These are phyloP conservation scores for Molossus molossus DNA, from an alignment of 2,797 vertebrate genomes.

Conservation along the genomic window DNA sequence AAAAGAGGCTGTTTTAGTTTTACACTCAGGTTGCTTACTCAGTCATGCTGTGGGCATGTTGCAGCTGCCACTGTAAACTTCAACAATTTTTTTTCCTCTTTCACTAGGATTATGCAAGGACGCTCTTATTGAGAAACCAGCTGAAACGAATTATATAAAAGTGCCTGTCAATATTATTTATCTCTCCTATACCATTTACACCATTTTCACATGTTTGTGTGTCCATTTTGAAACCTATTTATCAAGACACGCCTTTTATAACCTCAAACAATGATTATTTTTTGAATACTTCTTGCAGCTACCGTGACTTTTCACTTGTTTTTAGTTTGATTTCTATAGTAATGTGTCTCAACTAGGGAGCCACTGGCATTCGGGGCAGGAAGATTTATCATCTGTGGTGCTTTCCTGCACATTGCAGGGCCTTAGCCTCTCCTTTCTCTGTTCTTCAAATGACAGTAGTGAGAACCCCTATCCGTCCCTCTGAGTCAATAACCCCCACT, in stretches of 20 bases:
- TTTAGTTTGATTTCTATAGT: neutral
- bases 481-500: neutral
- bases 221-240: neutral
- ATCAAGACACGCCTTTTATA: neutral
- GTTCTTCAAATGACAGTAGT: neutral
- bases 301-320: neutral
- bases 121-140: neutral
- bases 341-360: neutral
- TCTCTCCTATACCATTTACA: neutral
- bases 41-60: neutral
- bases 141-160: neutral
- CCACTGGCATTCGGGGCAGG: neutral
- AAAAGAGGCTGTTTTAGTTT: neutral
- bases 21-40: neutral
- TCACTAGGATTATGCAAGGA: neutral
- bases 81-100: neutral
- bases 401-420: neutral
- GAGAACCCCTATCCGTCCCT: neutral
- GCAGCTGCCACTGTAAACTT: neutral
- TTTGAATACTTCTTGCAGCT: neutral
- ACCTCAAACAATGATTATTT: conserved; percentile 21
- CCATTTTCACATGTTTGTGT: neutral
- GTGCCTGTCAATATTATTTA: neutral
- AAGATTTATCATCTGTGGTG: neutral
- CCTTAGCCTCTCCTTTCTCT: neutral